These are phyloP conservation scores for Drymonia ruficornis DNA, from an alignment of 2,888 invertebrate species.

Conservation along the genomic window DNA sequence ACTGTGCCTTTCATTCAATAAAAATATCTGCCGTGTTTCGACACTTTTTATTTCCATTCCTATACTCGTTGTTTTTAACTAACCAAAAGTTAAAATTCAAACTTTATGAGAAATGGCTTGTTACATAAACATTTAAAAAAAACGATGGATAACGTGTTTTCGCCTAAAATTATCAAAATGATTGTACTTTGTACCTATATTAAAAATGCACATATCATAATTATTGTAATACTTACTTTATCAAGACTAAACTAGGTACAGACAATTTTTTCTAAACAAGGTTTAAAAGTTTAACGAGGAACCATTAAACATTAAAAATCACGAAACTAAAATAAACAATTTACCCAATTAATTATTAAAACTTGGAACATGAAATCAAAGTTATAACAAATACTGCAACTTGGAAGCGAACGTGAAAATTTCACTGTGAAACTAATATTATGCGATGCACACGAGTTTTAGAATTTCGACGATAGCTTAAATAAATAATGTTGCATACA, in stretches of 20 bases:
- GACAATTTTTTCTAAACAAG: too few species aligned
- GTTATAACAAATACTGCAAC: conserved; percentile 33
- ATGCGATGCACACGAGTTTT: conserved; percentile 14
- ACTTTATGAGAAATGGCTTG: too few species aligned
- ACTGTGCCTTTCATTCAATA: conserved; percentile 67
- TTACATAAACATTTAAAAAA: too few species aligned
- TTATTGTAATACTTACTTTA: too few species aligned
- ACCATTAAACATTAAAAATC: too few species aligned
- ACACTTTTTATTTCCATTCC: conserved; percentile 18
- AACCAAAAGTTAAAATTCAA: not conserved
- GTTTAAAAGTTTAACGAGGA: too few species aligned
- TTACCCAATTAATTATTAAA: conserved; percentile 13
- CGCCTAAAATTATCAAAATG: too few species aligned
- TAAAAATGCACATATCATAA: too few species aligned
- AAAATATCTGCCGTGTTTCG: conserved; percentile 60
- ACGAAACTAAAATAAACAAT: not conserved
- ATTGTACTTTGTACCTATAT: too few species aligned
- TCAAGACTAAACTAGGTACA: too few species aligned
- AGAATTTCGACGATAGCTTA: not conserved
- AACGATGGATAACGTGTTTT: too few species aligned
- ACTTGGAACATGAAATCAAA: conserved; percentile 27
- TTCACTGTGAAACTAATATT: conserved; percentile 24
- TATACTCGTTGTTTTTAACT: not conserved
- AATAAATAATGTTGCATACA: not conserved
- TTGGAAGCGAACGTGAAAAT: conserved; percentile 28